Base-by-base conservation (phyloP, 2,113 vertebrate species). In the Corythornis madagascariensis region DNA sequence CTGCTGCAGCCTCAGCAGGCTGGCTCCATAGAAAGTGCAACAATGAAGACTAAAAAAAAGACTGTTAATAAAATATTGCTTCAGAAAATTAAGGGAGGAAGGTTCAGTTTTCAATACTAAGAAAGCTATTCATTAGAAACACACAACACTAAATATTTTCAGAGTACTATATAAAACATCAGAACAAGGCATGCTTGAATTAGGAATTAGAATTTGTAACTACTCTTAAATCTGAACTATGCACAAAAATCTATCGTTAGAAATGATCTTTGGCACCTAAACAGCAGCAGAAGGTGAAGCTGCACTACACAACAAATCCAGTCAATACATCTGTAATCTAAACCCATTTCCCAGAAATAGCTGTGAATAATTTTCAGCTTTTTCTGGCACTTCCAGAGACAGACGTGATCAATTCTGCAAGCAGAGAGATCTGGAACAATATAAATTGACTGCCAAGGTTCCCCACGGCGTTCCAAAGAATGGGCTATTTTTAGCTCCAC, bases 401-500 rank as follows among this genome's bases (percentile, higher is more conserved):
- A 96, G 83, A 93, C 48, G 94, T 80, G 92, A 98, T 98, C 96
- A 97, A 97, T 97, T 97, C 90, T 96, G 92, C 93, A 95, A 96
- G 96, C 96, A 92, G 94, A 97, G 95, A 97, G 91, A 97, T 98
- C 91, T 96, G 96, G 96, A 97, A 97, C 98, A 97, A 97, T 97
- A 96, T 93, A 96, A 97, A 97, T 74, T 92, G 96, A 95, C 94
- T 97, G 96, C 96, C 97, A 86, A 83, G 90, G 86, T 84, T 95
- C 78, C 95, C 95, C 82, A 60, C 83, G 82, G 95, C 9, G 26
- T 69, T 94, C 92, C 94, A 95, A 96, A 91, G 91, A 95, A 79
- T 55, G 65, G 94, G 96, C 98, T 98, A 98, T 98, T 98, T 98
- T 98, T 98, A 98, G 98, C 95, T 94, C 87, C 91, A n/a, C 61